Evolutionary conservation across 2,888 invertebrate species (phyloP), one percentile per base, ranked within the genome.

Genomic region (Gonocerus acuteangulatus): DNA sequence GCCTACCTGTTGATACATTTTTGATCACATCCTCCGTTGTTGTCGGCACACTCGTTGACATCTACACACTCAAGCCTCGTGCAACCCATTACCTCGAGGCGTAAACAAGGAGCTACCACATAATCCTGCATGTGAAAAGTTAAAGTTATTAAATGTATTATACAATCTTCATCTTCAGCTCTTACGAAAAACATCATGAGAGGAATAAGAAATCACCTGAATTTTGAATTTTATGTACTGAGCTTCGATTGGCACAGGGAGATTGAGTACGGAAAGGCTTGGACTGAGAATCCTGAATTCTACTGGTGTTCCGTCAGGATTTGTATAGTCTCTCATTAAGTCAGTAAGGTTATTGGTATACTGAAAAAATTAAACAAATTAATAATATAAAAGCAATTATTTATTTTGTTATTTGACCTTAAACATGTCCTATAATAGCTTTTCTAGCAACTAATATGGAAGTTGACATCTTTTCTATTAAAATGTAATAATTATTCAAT

Each of bases 11-110:
- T 95, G 45, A 91, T 80, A 75, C 94, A 95, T 75, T 92, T 92
- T 71, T 94, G 94, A 71, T 93, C 89, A 74, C 94, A 95, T 15
- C 93, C 93, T 13, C 94, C 94, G 71, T 94, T 94, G 68, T 86
- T 84, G 27, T 80, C 81, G 47, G 82, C 80, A 72, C 94, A 95
- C 73, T 95, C 94, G 71, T 95, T 93, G 47, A 91, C 80, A 71
- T 95, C 94, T 15, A 82, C 79, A 72, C 94, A 95, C 71, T 94
- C 93, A 67, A 93, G 78, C 67, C 93, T 81, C 0, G 90, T 89
- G 72, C 94, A 94, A 16, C 94, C 94, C 90, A 93, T 93, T 36
- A 93, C 80, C 79, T 94, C 94, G 62, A 94, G 75, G 73, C 91
- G 88, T 63, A 94, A 76, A 71, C 94, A 95, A 1, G 94, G 94